Evolutionary conservation across 2,888 invertebrate species (phyloP).

Genomic region (Hirudinaria manillensis): DNA sequence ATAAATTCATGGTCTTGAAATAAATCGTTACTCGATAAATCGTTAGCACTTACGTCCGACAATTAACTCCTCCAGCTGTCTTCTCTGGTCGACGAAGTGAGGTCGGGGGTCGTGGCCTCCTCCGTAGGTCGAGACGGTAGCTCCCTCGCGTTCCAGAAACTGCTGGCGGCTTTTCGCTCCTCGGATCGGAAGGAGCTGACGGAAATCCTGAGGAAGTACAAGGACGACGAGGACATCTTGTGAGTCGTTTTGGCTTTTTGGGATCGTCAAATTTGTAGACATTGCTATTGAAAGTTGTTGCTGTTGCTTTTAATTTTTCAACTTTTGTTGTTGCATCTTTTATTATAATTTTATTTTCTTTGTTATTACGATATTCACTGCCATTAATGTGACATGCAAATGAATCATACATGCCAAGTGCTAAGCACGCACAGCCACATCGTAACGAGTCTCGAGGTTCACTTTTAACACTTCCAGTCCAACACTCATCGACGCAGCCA

Average conservation of each 20-base stretch:
- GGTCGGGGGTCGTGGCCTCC: conserved; percentile 58
- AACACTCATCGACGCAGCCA: conserved; percentile 65
- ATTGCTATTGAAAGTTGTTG: too few relatives aligned
- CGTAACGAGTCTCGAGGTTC: too few relatives aligned
- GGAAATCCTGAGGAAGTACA: conserved; percentile 59
- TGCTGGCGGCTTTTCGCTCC: conserved; percentile 62
- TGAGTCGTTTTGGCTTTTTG: conserved; percentile 41
- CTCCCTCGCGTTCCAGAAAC: conserved; percentile 63
- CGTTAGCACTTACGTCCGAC: too few relatives aligned
- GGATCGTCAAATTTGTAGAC: too few relatives aligned
- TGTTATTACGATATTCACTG: neutral
- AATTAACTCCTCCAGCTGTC: neutral
- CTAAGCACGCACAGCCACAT: too few relatives aligned
- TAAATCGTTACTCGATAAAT: too few relatives aligned
- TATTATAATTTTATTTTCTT: neutral
- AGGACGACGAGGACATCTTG: conserved; percentile 60
- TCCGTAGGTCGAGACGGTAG: conserved; percentile 64
- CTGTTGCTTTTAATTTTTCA: neutral
- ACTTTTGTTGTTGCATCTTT: neutral
- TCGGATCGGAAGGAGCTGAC: conserved; percentile 62
- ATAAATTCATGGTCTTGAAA: too few relatives aligned
- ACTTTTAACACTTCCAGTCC: conserved; percentile 2
- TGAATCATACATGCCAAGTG: too few relatives aligned
- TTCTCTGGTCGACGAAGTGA: conserved; percentile 43
- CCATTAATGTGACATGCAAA: too few relatives aligned